phyloP scores from a whole-genome alignment of 2,113 vertebrate species.

The Agapornis roseicollis region DNA sequence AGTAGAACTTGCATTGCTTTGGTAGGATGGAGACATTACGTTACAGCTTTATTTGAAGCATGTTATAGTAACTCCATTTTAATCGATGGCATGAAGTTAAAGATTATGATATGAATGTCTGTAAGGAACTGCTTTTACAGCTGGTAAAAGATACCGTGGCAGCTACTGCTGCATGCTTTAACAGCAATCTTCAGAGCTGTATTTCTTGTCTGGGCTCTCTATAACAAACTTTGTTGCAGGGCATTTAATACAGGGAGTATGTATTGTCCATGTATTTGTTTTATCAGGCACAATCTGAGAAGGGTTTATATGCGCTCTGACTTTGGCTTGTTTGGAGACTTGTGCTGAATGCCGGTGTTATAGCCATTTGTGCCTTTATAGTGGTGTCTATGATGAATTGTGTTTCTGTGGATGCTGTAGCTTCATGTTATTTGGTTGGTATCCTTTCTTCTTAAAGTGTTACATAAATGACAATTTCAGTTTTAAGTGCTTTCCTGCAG shows the following conservation, averaged over 20 bases:
- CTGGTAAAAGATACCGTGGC: not conserved
- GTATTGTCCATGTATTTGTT: not conserved
- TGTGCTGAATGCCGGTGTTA: not conserved
- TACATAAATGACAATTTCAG: not conserved
- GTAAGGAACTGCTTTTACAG: not conserved
- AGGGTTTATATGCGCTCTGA: not conserved
- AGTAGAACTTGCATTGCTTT: not conserved
- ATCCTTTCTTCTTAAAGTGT: not conserved
- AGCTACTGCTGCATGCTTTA: not conserved
- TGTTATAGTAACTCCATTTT: not conserved
- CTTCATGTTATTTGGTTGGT: not conserved
- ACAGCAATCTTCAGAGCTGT: not conserved
- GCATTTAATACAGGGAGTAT: not conserved
- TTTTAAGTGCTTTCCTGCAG: not conserved
- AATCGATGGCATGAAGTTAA: not conserved
- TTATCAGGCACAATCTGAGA: not conserved
- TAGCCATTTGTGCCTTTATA: not conserved
- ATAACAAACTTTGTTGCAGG: not conserved
- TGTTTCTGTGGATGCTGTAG: not conserved
- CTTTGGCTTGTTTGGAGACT: not conserved
- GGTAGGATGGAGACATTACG: accelerated
- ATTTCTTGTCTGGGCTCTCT: not conserved
- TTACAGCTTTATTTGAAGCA: not conserved
- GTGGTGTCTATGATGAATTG: not conserved
- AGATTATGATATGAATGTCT: not conserved